Conservation (phyloP, 2,113 vertebrate genomes). For the Kobus ellipsiprymnus region DNA sequence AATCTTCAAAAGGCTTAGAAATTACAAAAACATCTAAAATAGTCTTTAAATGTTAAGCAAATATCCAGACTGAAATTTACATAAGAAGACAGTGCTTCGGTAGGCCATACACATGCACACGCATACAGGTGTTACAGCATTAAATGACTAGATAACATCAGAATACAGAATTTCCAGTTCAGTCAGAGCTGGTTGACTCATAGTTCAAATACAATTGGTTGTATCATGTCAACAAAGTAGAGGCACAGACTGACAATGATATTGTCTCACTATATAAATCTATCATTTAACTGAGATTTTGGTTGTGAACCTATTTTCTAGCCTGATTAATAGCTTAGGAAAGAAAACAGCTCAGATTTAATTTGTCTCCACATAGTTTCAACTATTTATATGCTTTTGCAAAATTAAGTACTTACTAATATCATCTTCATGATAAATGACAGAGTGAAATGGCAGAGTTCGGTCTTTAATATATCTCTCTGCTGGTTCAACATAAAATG, state of each 20-base stretch:
- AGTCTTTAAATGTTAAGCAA: background rate
- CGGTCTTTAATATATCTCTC: constrained; percentile 92
- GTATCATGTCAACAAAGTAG: background rate
- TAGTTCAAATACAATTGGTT: background rate
- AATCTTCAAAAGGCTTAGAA: background rate
- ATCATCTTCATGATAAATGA: constrained; percentile 98
- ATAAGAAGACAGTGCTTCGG: background rate
- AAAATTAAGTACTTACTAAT: constrained; percentile 87
- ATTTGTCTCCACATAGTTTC: background rate
- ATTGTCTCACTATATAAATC: background rate
- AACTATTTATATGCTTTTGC: constrained; percentile 35
- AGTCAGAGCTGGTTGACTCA: background rate
- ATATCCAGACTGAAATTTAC: background rate
- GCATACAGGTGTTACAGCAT: background rate
- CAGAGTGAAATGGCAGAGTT: constrained; percentile 90
- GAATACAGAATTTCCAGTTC: background rate
- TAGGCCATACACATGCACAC: background rate
- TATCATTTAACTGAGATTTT: background rate
- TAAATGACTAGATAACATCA: background rate
- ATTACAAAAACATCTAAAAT: constrained; percentile 9
- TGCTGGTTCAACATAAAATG: constrained; percentile 94
- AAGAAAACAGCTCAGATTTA: background rate
- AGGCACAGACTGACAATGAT: background rate
- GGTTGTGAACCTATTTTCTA: background rate
- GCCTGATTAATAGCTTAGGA: background rate